These are phyloP conservation scores for Ephestia elutella DNA, from an alignment of 1,140 invertebrate species.

Conservation along the genomic window DNA sequence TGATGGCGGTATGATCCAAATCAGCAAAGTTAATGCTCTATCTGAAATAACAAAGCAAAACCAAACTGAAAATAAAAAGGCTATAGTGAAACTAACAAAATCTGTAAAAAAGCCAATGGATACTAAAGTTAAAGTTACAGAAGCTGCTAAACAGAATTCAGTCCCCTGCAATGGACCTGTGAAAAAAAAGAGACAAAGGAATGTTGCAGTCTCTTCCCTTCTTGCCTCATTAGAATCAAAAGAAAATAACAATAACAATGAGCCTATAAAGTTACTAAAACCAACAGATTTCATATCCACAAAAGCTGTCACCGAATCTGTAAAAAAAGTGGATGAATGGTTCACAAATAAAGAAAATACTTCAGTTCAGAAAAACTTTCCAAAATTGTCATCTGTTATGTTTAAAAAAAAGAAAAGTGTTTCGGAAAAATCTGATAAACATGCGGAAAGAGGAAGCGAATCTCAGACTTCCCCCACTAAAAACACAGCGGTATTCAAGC, in stretches of 20 bases:
- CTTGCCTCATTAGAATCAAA: constrained; percentile 15
- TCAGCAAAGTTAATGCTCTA: not conserved
- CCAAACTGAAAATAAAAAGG: not conserved
- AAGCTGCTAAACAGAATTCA: not conserved
- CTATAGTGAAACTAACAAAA: not conserved
- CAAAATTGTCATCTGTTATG: constrained; percentile 8
- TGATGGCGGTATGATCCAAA: not conserved
- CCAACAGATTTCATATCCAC: constrained; percentile 26
- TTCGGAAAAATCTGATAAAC: constrained; percentile 10
- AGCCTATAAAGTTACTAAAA: constrained; percentile 25
- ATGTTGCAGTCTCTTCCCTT: constrained; percentile 31
- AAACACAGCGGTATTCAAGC: constrained; percentile 23
- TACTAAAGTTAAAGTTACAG: not conserved
- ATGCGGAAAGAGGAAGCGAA: constrained; percentile 3
- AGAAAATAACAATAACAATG: not conserved
- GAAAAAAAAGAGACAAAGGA: constrained; percentile 22
- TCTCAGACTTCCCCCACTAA: not conserved
- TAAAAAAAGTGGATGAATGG: constrained; percentile 17
- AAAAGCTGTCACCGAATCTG: constrained; percentile 3
- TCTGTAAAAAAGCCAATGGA: not conserved
- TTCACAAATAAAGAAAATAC: not conserved
- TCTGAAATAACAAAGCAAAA: constrained; percentile 16
- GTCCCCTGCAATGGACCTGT: constrained; percentile 7
- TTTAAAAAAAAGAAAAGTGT: constrained; percentile 22
- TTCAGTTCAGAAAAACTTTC: not conserved